Evolutionary conservation across 1,140 invertebrate genomes (phyloP).

Genomic region (Anastrepha obliqua): DNA sequence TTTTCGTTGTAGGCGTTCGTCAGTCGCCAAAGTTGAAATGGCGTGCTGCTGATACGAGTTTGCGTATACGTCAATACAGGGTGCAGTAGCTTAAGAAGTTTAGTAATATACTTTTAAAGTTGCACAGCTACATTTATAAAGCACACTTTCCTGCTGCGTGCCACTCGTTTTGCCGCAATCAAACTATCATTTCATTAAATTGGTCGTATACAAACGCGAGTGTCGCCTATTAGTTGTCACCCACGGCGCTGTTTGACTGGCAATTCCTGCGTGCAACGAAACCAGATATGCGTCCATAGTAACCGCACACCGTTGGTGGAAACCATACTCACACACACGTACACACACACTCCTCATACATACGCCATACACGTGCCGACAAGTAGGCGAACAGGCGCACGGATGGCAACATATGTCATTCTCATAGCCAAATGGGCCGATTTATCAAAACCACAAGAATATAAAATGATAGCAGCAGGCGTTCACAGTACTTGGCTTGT

Average conservation of each 20-base stretch:
- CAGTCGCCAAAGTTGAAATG: slow-evolving; percentile 4
- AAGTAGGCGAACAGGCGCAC: background rate
- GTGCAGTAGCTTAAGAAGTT: background rate
- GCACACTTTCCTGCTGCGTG: background rate
- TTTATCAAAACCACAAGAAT: background rate
- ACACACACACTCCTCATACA: too few species aligned
- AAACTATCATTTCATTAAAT: slow-evolving; percentile 28
- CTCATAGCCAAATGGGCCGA: background rate
- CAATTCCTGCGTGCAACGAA: background rate
- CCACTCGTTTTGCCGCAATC: background rate
- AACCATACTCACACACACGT: background rate
- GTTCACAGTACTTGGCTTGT: too few species aligned
- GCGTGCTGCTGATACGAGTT: background rate
- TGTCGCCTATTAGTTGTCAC: slow-evolving; percentile 29
- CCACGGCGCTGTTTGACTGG: background rate
- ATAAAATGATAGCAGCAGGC: too few species aligned
- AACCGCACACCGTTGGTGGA: background rate
- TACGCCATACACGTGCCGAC: background rate
- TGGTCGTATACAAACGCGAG: background rate
- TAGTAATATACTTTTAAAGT: background rate
- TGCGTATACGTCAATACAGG: background rate
- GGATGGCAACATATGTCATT: background rate
- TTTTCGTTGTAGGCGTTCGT: slow-evolving; percentile 24
- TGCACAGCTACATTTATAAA: background rate
- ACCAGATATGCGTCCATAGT: background rate